Evolutionary conservation across 1,140 invertebrate genomes (phyloP), one percentile per base, ranked within the genome.

Genomic region (Brachionus rubens): DNA sequence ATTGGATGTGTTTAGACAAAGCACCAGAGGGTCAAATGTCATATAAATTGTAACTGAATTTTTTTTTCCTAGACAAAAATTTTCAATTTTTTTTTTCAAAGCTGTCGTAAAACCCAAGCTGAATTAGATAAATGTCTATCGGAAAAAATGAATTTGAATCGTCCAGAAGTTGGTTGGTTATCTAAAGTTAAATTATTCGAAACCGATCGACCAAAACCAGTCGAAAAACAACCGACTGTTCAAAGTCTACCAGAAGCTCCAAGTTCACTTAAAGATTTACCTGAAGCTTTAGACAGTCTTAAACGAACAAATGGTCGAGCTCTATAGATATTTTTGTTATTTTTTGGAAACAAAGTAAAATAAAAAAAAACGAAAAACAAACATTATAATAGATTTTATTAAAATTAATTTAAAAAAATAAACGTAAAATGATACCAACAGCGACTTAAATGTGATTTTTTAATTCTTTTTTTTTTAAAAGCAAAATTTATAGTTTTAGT

Each of bases 1-100:
- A 67, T 54, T 77, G 76, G 76, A 67, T 26, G 41, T 77, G 76
- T 40, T 40, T 77, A 16, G 76, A 77, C 46, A 52, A 67, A 26
- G 41, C 56, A 21, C 62, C 52, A 16, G 75, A 76, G 40, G 75
- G 75, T 16, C 36, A 62, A 76, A 46, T 59, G 75, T 43, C 36
- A 12, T 76, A 59, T 36, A 14, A 33, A 59, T 76, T 59, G 75
- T 76, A 76, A 46, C n/a, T n/a, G n/a, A n/a, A n/a, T n/a, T n/a
- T n/a, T 24, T 56, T 40, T 2, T 30, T 47, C 6, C 4, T 10
- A 28, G 10, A 26, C 12, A 68, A 21, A 24, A 30, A 30, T 30
- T 28, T 47, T 26, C 46, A 36, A 46, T 24, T 40, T 19, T 16
- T 50, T 48, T 28, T 70, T 46, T 9, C 16, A n/a, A n/a, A 77